Percentiles rank a stretch among this genome's conserved stretches.
Conservation (phyloP, 2,797 vertebrate species). For the Heterohyrax brucei region DNA sequence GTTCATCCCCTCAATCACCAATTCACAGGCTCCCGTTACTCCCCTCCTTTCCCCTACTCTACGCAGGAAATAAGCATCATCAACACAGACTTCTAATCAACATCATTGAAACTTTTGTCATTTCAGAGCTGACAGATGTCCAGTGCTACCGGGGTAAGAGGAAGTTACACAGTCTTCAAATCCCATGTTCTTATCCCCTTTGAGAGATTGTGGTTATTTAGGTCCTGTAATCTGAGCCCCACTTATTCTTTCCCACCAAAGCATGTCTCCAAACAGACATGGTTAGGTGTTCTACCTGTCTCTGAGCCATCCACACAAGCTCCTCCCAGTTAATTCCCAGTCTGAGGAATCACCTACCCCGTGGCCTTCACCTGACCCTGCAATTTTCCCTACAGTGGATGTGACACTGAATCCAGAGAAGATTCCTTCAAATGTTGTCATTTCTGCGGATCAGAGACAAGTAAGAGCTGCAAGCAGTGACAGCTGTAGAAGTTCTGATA, state of each 20-base stretch:
- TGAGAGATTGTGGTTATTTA: constrained; percentile 14
- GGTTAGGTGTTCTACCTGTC: too few species aligned
- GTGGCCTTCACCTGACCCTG: neutral
- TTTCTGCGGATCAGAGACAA: constrained; percentile 68
- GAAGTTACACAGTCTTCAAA: neutral
- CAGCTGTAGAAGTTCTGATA: neutral
- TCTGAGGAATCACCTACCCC: neutral
- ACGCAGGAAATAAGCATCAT: neutral
- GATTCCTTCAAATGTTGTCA: neutral
- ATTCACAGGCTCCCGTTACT: neutral
- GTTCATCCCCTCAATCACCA: neutral
- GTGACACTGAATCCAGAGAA: neutral
- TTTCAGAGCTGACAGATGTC: constrained; percentile 56
- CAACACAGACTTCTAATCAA: neutral
- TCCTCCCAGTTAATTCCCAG: neutral
- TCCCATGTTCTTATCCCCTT: neutral
- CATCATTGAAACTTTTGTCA: neutral
- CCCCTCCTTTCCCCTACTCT: neutral
- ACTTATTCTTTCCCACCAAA: too few species aligned
- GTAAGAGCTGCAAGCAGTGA: neutral
- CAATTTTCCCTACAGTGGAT: constrained; percentile 53
- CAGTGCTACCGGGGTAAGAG: constrained; percentile 18
- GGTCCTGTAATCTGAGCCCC: neutral
- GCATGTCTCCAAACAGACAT: too few species aligned
- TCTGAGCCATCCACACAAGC: neutral